Conservation (phyloP, 2,888 invertebrate genomes). For the Papilio gigon region DNA sequence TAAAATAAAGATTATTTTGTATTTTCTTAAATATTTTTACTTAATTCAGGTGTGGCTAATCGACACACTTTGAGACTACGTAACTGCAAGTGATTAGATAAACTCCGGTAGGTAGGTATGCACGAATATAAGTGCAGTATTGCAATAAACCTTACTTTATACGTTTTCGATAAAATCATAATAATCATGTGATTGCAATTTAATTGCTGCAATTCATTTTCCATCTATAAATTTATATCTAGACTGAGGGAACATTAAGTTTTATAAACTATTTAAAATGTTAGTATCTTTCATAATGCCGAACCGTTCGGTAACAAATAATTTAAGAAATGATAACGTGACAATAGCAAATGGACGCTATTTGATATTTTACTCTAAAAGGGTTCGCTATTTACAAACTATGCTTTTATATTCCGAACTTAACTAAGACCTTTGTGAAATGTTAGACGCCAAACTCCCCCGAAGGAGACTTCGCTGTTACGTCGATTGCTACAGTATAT, state of each 20-base stretch:
- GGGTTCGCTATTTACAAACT: not conserved
- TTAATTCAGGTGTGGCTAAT: slow-evolving; percentile 52
- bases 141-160: slow-evolving; percentile 35
- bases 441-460: slow-evolving; percentile 53
- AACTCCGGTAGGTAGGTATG: slow-evolving; percentile 44
- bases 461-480: slow-evolving; percentile 45
- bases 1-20: slow-evolving; percentile 63
- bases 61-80: slow-evolving; percentile 46
- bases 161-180: slow-evolving; percentile 26
- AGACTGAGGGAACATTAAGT: not conserved
- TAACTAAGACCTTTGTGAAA: slow-evolving; percentile 50
- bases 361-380: too few species aligned
- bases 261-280: not conserved
- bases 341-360: not conserved
- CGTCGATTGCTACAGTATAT: slow-evolving; percentile 57
- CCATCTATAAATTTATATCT: not conserved
- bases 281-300: not conserved
- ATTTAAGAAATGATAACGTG: not conserved
- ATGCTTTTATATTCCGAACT: not conserved
- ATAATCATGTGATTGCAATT: slow-evolving; percentile 4
- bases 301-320: not conserved
- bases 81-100: slow-evolving; percentile 58
- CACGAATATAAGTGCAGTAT: slow-evolving; percentile 44
- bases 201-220: slow-evolving; percentile 8
- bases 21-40: slow-evolving; percentile 53